These are phyloP conservation scores for Neodiprion pinetum DNA, from an alignment of 1,140 invertebrate species.

Conservation along the genomic window DNA sequence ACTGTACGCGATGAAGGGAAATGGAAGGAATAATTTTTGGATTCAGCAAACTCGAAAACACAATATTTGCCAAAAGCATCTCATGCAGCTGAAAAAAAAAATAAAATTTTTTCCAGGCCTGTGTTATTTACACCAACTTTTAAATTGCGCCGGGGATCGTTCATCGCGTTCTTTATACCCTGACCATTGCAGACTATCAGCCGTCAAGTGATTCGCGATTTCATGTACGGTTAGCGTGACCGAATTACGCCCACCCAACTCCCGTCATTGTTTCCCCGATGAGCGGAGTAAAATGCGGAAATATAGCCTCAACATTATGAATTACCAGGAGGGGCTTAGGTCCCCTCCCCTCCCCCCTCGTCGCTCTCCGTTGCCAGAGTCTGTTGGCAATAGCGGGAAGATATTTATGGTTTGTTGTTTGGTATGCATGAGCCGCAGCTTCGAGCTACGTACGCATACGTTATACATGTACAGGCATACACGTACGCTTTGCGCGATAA, in stretches of 20 bases:
- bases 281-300: background rate
- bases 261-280: background rate
- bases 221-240: background rate
- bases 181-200: background rate
- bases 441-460: background rate
- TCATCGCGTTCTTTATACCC: background rate
- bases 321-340: background rate
- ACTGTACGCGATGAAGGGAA: too few relatives aligned
- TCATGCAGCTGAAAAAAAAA: too few relatives aligned
- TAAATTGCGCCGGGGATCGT: background rate
- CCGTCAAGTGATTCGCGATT: background rate
- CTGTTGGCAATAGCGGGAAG: background rate
- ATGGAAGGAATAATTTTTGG: too few relatives aligned
- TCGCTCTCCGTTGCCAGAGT: background rate
- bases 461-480: background rate
- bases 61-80: too few relatives aligned
- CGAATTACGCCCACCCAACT: background rate
- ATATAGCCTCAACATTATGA: slow-evolving; percentile 2
- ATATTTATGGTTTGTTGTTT: slow-evolving; percentile 1
- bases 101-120: too few relatives aligned
- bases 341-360: background rate
- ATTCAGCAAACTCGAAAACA: too few relatives aligned
- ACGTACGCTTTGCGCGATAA: background rate
- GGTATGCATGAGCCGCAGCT: background rate
- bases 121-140: too few relatives aligned